Evolutionary conservation across 2,888 invertebrate genomes (phyloP).

Genomic region (Cephonodes hylas): DNA sequence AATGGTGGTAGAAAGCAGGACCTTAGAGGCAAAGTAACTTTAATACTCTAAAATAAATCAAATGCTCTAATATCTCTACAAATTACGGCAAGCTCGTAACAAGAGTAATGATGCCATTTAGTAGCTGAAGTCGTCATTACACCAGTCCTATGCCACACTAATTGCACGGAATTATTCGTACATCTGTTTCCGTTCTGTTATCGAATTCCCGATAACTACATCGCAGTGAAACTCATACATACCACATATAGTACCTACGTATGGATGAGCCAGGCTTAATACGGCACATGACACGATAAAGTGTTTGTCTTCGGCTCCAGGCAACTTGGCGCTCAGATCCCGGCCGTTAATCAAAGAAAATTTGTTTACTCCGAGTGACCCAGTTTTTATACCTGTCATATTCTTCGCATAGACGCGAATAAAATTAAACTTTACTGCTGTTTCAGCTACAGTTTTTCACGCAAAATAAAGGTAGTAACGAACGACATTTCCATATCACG

Average conservation of each 20-base stretch:
- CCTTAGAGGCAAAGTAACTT: too few relatives aligned
- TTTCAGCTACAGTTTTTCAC: neutral
- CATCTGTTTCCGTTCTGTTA: neutral
- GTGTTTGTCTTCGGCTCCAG: slow-evolving; percentile 45
- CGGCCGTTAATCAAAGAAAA: slow-evolving; percentile 41
- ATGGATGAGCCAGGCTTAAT: slow-evolving; percentile 1
- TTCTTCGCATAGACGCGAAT: slow-evolving; percentile 24
- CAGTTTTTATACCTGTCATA: slow-evolving; percentile 41
- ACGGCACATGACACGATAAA: slow-evolving; percentile 10
- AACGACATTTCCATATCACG: neutral
- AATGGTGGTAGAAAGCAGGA: too few relatives aligned
- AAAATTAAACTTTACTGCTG: slow-evolving; percentile 9
- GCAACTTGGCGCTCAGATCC: slow-evolving; percentile 44
- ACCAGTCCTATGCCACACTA: too few relatives aligned
- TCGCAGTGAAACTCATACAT: neutral
- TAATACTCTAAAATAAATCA: too few relatives aligned
- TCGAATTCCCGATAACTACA: neutral
- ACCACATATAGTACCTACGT: neutral
- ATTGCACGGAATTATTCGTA: neutral
- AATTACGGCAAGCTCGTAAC: too few relatives aligned
- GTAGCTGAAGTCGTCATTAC: neutral
- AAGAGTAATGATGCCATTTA: too few relatives aligned
- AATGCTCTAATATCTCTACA: too few relatives aligned
- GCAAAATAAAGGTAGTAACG: neutral
- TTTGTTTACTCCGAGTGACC: slow-evolving; percentile 52